These are phyloP conservation scores for Etheostoma cragini DNA, from an alignment of 2,113 vertebrate species.

Conservation along the genomic window DNA sequence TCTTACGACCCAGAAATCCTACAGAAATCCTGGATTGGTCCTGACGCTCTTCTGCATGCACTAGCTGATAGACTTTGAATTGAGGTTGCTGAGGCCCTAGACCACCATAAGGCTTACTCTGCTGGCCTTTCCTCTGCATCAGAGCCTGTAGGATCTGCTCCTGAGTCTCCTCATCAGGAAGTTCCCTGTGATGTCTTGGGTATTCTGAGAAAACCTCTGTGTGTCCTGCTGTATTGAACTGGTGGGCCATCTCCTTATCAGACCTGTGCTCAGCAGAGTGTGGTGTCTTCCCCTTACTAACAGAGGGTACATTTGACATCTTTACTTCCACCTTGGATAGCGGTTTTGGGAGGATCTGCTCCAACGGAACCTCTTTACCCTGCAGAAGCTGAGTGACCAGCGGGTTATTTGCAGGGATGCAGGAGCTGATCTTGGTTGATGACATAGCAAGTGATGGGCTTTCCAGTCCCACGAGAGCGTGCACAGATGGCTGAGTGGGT, in stretches of 20 bases:
- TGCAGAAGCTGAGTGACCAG: slow-evolving; percentile 95
- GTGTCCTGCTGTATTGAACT: slow-evolving; percentile 63
- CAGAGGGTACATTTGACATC: slow-evolving; percentile 48
- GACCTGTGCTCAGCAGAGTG: slow-evolving; percentile 69
- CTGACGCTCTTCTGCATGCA: slow-evolving; percentile 76
- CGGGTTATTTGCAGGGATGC: slow-evolving; percentile 94
- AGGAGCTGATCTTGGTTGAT: slow-evolving; percentile 82
- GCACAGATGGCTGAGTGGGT: slow-evolving; percentile 49
- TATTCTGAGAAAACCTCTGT: slow-evolving; percentile 72
- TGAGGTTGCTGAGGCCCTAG: slow-evolving; percentile 78
- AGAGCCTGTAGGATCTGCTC: slow-evolving; percentile 92
- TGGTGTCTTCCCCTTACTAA: slow-evolving; percentile 57
- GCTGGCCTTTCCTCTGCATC: slow-evolving; percentile 86
- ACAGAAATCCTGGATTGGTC: slow-evolving; percentile 85
- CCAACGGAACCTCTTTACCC: slow-evolving; percentile 93
- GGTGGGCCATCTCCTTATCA: slow-evolving; percentile 77
- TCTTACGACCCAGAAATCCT: slow-evolving; percentile 89
- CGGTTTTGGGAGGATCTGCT: slow-evolving; percentile 93
- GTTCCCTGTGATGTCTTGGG: slow-evolving; percentile 80
- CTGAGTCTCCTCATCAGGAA: slow-evolving; percentile 86
- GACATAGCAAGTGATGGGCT: slow-evolving; percentile 55
- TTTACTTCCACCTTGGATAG: slow-evolving; percentile 86
- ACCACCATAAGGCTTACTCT: slow-evolving; percentile 75
- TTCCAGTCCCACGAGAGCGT: slow-evolving; percentile 62
- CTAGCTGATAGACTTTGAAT: slow-evolving; percentile 77